Conservation (phyloP, 2,888 invertebrate species). For the Pollenia labialis region DNA sequence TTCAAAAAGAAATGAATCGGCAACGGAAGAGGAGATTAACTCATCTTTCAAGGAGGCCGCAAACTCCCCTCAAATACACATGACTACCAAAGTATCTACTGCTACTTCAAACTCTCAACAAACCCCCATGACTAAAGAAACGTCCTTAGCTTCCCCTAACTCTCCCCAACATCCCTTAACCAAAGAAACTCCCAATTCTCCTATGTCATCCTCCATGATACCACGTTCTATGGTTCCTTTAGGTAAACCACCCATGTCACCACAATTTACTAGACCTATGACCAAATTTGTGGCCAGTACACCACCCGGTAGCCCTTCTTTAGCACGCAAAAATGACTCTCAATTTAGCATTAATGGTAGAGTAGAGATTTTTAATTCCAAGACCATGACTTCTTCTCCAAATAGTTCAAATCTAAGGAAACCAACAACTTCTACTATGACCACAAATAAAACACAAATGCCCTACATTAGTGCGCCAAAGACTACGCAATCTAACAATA, state of each 20-base stretch:
- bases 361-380: conserved; percentile 82
- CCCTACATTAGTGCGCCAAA: conserved; percentile 70
- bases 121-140: neutral
- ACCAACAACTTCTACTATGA: conserved; percentile 77
- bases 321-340: conserved; percentile 71
- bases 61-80: too few species aligned
- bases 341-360: conserved; percentile 82
- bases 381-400: conserved; percentile 75
- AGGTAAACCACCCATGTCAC: conserved; percentile 78
- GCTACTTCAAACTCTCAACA: neutral
- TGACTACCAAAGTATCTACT: neutral
- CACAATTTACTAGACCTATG: conserved; percentile 65
- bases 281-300: conserved; percentile 73
- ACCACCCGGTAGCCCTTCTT: conserved; percentile 70
- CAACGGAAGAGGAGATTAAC: neutral
- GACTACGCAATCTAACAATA: conserved; percentile 52
- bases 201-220: conserved; percentile 71
- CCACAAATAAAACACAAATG: conserved; percentile 74
- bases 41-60: too few species aligned
- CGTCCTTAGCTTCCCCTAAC: neutral
- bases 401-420: conserved; percentile 62
- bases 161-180: neutral
- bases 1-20: neutral
- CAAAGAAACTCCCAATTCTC: conserved; percentile 4
- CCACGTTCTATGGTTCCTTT: conserved; percentile 76